phyloP scores from a whole-genome alignment of 2,797 vertebrate genomes.

The Xenops minutus region DNA sequence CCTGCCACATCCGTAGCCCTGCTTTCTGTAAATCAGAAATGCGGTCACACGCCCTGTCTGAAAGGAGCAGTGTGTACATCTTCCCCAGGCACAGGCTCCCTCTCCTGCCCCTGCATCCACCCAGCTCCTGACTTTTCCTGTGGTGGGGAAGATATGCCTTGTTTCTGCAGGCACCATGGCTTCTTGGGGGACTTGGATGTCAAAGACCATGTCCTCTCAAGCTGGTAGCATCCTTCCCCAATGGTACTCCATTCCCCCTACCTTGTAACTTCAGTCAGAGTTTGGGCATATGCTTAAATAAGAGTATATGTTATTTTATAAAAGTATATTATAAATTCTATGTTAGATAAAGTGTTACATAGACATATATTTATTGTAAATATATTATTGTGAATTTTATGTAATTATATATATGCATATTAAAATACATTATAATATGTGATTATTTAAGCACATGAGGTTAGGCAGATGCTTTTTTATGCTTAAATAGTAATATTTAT shows the following conservation, averaged over 20 bases:
- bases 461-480: neutral
- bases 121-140: neutral
- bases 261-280: neutral
- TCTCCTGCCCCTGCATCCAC: neutral
- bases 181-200: neutral
- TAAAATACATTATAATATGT: neutral
- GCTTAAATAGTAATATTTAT: neutral
- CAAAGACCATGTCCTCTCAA: neutral
- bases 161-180: neutral
- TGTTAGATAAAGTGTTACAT: neutral
- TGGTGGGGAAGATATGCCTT: neutral
- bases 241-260: fast-evolving
- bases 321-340: neutral
- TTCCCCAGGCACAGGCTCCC: neutral
- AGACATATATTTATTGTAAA: neutral
- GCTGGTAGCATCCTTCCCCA: neutral
- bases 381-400: neutral
- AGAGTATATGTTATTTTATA: neutral
- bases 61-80: neutral
- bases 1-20: fast-evolving
- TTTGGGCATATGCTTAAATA: neutral
- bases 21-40: neutral
- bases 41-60: fast-evolving
- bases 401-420: neutral
- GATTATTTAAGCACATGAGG: neutral